Evolutionary conservation across 1,140 invertebrate genomes (phyloP).

Genomic region (Panagrolaimus sp.): DNA sequence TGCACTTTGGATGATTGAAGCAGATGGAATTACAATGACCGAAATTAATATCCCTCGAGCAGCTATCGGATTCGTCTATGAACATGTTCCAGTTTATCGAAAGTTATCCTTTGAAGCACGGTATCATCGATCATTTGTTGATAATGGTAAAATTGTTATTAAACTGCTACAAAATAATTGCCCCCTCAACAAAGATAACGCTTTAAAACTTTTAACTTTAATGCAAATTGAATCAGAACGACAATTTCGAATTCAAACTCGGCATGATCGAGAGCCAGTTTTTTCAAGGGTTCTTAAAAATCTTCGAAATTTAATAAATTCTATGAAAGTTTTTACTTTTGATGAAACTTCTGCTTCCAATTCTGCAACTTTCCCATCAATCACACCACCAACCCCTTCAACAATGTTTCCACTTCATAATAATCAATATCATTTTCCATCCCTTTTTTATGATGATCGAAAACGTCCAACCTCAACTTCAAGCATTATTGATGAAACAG

Average conservation of each 20-base stretch:
- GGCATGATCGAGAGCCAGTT: not conserved
- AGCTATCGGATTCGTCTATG: constrained; percentile 37
- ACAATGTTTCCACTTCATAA: not conserved
- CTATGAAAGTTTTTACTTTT: not conserved
- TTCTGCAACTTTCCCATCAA: not conserved
- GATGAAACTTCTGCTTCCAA: not conserved
- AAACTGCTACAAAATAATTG: not conserved
- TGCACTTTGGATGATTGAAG: constrained; percentile 33
- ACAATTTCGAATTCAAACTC: not conserved
- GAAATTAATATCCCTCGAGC: constrained; percentile 46
- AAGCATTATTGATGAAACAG: not conserved
- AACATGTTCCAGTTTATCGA: constrained; percentile 13
- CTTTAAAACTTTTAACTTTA: not conserved
- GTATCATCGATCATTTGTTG: not conserved
- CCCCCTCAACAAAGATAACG: not conserved
- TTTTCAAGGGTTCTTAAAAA: too few relatives aligned
- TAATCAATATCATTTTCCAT: not conserved
- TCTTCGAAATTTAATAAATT: too few relatives aligned
- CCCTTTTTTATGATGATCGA: not conserved
- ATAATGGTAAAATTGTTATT: constrained; percentile 11
- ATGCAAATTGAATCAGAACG: not conserved
- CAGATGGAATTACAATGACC: constrained; percentile 33
- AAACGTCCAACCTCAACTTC: not conserved
- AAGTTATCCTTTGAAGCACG: not conserved
- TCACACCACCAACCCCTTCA: not conserved